Base-by-base conservation (phyloP, 2,797 vertebrate species). In the Lophius americanus region DNA sequence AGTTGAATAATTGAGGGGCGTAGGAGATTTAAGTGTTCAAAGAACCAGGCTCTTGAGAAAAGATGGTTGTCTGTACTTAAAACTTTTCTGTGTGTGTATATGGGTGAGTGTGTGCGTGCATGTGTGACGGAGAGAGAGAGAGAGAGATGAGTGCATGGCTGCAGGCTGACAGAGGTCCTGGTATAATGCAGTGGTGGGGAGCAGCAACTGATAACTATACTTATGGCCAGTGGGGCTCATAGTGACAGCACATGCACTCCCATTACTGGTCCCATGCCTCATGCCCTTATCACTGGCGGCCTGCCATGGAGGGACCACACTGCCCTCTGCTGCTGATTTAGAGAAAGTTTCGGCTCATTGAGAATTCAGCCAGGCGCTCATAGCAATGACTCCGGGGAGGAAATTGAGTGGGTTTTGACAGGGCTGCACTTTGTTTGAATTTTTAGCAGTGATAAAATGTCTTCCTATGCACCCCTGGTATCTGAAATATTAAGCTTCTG, bases 201-300 rank as follows among this genome's bases (percentile, higher is more conserved):
- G 90, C 86, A 89, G 89, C 87, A 60, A 88, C 90, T 92, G 91
- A 92, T 91, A 92, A 92, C 92, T 92, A 89, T 93, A 93, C 92
- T 92, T 93, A 93, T 92, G 90, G 91, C 91, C 88, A 89, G 88
- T 86, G 86, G 90, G 89, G 91, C 92, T 93, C 89, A 85, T 91
- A 92, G 91, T 94, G 93, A 94, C 92, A 92, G 91, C 91, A 92
- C 92, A 93, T 92, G 90, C 90, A 90, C 91, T 92, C 87, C 88
- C 85, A 93, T 94, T 94, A 94, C 90, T 90, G 82, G 85, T 89
- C 82, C 85, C 88, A 89, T 92, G 92, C 90, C 85, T 94, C 91
- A 92, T 91, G 86, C 89, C 84, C 78, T 83, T 84, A 86, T 82
- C 81, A 65, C 87, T 85, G 89, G 88, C 87, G 81, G 71, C 49